Evolutionary conservation across 2,113 vertebrate species (phyloP), one percentile per base, ranked within the genome.

Genomic region (Oncorhynchus keta): DNA sequence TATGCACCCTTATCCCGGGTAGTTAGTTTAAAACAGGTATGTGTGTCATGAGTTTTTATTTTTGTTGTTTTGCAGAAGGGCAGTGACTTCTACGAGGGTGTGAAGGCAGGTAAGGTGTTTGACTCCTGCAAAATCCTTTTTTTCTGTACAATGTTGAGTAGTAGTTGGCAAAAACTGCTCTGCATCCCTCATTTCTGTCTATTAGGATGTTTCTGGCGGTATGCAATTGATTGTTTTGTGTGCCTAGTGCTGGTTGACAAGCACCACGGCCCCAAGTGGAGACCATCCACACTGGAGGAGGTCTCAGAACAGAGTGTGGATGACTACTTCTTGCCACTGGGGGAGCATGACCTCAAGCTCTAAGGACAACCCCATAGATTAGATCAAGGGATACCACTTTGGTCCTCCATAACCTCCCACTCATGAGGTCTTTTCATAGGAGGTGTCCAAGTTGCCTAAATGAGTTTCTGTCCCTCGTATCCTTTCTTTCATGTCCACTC

Each of bases 31-130:
- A 70, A 39, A 6, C 24, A 12, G 24, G 1, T 11, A 26, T 73
- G 48, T 79, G 2, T 79, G 22, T 76, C 2, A 72, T 68, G 62
- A 0, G n/a, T 20, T 70, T 81, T 48, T 75, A 77, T 22, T 79
- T 65, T 75, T 85, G 55, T 84, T 70, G 45, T 83, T 81, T 95
- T 95, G 62, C 94, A 99, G 97, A 90, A 78, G 76, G 95, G 95
- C 76, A 91, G 92, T 12, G 98, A 99, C 86, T 98, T 99, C 85
- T 94, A 94, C 0, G 98, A 99, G 91, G 97, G 97, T 0, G 95
- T 99, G 16, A 92, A 97, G 90, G 95, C 97, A 55, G 93, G 98
- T 99, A 90, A 95, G 94, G 86, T 26, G n/a, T 66, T 24, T 4
- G 8, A 9, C 9, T 39, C 14, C 12, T 9, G 18, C 5, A 61